Percentiles rank a stretch among this genome's conserved stretches.
phyloP scores from a whole-genome alignment of 2,113 vertebrate genomes.

The Calyptomena viridis region DNA sequence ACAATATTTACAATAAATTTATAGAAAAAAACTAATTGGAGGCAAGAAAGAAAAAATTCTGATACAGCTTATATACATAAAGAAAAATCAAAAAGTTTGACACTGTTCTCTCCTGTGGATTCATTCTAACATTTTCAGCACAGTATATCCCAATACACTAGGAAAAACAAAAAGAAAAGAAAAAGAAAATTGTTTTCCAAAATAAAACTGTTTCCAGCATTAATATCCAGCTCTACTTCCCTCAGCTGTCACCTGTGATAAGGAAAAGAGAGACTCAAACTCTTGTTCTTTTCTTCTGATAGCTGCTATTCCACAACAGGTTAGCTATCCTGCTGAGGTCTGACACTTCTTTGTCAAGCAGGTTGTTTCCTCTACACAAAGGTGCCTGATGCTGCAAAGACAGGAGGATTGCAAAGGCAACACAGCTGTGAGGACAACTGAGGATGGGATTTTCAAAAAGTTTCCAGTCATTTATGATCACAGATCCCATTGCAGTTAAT shows the following conservation, averaged over 20 bases:
- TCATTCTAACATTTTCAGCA: neutral
- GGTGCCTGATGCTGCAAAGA: neutral
- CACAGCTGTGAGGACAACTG: neutral
- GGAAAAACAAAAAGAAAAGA: neutral
- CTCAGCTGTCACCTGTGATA: neutral
- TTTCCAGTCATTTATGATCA: neutral
- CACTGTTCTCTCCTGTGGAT: neutral
- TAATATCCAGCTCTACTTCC: neutral
- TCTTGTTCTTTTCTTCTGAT: constrained; percentile 15
- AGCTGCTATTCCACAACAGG: neutral
- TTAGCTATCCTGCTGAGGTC: neutral
- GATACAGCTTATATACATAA: neutral
- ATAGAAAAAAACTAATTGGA: neutral
- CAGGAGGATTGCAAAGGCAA: neutral
- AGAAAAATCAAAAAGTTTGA: neutral
- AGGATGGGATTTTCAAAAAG: neutral
- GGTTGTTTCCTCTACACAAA: neutral
- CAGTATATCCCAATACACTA: neutral
- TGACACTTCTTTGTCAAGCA: constrained; percentile 24
- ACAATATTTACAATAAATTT: neutral
- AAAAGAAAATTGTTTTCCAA: neutral
- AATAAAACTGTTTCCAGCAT: neutral
- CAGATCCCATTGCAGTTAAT: neutral
- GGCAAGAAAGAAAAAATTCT: neutral
- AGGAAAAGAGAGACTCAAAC: neutral